Percentiles rank a stretch among this genome's conserved stretches.
Evolutionary conservation across 1,140 invertebrate species (phyloP).

Genomic region (Nebria ingens): DNA sequence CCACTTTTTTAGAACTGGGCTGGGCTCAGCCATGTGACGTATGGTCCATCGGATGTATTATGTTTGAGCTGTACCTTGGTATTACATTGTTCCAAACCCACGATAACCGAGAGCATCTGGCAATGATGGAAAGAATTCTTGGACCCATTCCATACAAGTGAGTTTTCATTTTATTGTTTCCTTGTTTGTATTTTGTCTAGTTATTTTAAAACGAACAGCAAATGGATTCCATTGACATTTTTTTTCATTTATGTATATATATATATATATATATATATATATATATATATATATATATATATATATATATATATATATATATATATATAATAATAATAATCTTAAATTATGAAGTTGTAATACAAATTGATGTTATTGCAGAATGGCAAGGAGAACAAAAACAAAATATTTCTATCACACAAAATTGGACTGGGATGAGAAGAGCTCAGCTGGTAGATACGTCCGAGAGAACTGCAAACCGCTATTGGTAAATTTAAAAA

Average conservation of each 20-base stretch:
- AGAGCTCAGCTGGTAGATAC: slow-evolving; percentile 88
- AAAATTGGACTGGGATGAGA: slow-evolving; percentile 90
- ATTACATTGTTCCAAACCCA: slow-evolving; percentile 99
- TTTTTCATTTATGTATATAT: background rate
- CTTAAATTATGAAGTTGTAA: too few species aligned
- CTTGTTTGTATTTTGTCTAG: background rate
- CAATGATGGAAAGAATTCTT: slow-evolving; percentile 99
- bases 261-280: background rate
- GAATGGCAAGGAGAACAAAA: slow-evolving; percentile 93
- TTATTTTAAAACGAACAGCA: background rate
- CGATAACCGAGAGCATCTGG: slow-evolving; percentile 97
- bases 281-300: too few species aligned
- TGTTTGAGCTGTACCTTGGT: slow-evolving; percentile 97
- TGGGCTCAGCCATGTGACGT: slow-evolving; percentile 99
- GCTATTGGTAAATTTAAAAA: slow-evolving; percentile 58
- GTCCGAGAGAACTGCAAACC: slow-evolving; percentile 98
- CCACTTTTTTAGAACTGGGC: slow-evolving; percentile 72
- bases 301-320: too few species aligned
- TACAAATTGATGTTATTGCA: slow-evolving; percentile 34
- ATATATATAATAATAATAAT: too few species aligned
- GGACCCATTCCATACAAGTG: slow-evolving; percentile 81
- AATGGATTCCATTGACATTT: background rate
- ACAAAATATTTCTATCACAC: slow-evolving; percentile 95
- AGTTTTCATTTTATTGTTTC: slow-evolving; percentile 12
- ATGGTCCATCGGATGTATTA: slow-evolving; percentile 98